These are phyloP conservation scores for Mechanitis mazaeus DNA, from an alignment of 2,888 invertebrate species.

Conservation along the genomic window DNA sequence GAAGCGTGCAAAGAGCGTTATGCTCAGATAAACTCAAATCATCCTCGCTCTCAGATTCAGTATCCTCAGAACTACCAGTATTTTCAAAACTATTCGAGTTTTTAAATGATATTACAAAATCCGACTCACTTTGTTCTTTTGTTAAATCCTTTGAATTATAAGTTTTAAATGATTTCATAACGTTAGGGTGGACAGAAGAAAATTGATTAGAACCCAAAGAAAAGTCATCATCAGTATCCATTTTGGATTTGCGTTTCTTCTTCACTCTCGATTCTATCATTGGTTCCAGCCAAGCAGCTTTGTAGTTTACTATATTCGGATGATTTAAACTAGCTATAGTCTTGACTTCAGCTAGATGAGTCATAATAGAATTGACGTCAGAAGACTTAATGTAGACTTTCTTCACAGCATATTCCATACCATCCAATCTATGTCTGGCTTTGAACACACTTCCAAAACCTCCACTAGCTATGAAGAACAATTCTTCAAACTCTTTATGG, in stretches of 20 bases:
- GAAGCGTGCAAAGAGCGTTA: slow-evolving; percentile 57
- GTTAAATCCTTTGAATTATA: slow-evolving; percentile 65
- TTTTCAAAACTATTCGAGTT: slow-evolving; percentile 56
- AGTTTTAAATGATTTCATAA: slow-evolving; percentile 67
- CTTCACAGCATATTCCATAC: slow-evolving; percentile 87
- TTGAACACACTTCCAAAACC: slow-evolving; percentile 87
- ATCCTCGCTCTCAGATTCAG: slow-evolving; percentile 52
- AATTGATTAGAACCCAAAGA: slow-evolving; percentile 44
- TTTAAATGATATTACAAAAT: slow-evolving; percentile 63
- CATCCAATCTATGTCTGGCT: slow-evolving; percentile 85
- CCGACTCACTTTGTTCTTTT: slow-evolving; percentile 55
- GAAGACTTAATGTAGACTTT: slow-evolving; percentile 82
- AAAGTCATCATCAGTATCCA: slow-evolving; percentile 61
- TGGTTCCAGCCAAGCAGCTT: slow-evolving; percentile 89
- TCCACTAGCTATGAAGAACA: slow-evolving; percentile 82
- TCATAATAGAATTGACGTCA: slow-evolving; percentile 79
- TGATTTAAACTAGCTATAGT: slow-evolving; percentile 87
- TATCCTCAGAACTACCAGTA: slow-evolving; percentile 43
- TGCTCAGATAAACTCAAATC: slow-evolving; percentile 42
- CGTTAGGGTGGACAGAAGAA: slow-evolving; percentile 57
- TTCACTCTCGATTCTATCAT: slow-evolving; percentile 69
- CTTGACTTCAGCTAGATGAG: slow-evolving; percentile 85
- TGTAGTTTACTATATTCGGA: slow-evolving; percentile 88
- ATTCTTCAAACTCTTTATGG: slow-evolving; percentile 81
- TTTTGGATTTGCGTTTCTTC: slow-evolving; percentile 51